Conservation (phyloP, 2,797 vertebrate species). For the Simalia tracyae region DNA sequence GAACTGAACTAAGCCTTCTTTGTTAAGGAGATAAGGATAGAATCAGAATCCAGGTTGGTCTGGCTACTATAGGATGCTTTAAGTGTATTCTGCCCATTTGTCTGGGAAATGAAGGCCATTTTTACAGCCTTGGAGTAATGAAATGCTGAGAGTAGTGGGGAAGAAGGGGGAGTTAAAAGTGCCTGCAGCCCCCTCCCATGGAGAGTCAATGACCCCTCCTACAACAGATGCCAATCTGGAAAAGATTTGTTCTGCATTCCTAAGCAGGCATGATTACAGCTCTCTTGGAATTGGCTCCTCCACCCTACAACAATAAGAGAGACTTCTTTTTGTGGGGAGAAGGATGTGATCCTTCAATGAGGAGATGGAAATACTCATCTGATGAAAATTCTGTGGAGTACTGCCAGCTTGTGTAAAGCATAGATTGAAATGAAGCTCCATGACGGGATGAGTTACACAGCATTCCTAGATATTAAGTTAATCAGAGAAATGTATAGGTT, state of each 20-base stretch:
- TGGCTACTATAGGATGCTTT: accelerated
- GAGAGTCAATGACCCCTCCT: slow-evolving; percentile 19
- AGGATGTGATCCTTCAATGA: background rate
- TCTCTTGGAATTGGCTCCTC: slow-evolving; percentile 36
- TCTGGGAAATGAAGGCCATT: background rate
- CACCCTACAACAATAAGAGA: slow-evolving; percentile 11
- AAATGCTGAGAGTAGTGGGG: slow-evolving; percentile 29
- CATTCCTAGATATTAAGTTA: background rate
- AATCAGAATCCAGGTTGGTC: slow-evolving; percentile 25
- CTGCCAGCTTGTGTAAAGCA: background rate
- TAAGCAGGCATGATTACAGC: slow-evolving; percentile 37
- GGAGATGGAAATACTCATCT: background rate
- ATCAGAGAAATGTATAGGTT: background rate
- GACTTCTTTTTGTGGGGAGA: background rate
- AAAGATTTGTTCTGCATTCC: slow-evolving; percentile 77
- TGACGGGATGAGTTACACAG: background rate
- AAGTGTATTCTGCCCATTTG: slow-evolving; percentile 33
- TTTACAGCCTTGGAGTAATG: background rate
- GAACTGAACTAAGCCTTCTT: background rate
- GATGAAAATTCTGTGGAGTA: background rate
- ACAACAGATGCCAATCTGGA: slow-evolving; percentile 65
- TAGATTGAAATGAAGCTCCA: background rate
- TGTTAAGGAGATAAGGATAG: slow-evolving; percentile 16
- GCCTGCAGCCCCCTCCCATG: accelerated
- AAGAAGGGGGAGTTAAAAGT: slow-evolving; percentile 21